Base-by-base conservation (phyloP, 2,888 invertebrate genomes). In the Apamea crenata region DNA sequence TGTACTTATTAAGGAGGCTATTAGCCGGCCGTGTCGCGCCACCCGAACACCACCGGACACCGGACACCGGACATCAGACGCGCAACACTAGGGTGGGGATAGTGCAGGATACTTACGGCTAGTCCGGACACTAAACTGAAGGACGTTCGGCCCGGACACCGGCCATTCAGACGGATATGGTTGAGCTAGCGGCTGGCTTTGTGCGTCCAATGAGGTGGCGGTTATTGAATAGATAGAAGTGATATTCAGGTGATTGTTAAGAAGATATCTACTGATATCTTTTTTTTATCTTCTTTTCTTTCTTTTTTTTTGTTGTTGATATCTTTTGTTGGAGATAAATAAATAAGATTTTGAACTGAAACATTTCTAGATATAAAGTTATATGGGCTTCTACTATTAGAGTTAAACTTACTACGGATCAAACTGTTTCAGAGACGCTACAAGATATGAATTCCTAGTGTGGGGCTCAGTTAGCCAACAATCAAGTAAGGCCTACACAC, bases 1-100 rank as follows among this genome's bases (percentile, higher is more conserved):
- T 68, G 80, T 78, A 77, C 81, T 78, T 78, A 88, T 85, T 81
- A 88, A 74, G 75, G 78, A 77, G 69, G 73, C 81, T 85, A 85
- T 81, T 83, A 77, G 68, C 61, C 66, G 74, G 14, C 69, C 68
- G 18, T 68, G 80, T 68, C 76, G 74, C 72, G 69, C 44, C 53
- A 59, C 65, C 74, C 78, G 80, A 82, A 84, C 80, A 36, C 70
- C n/a, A 44, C 70, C 78, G 79, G 84, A 86, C 82, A 40, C 70
- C 29, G 40, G 75, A 40, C 73, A 32, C 65, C 66, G 81, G 67
- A 71, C 73, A 61, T 12, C 53, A 65, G 18, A 47, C 63, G n/a
- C 59, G 72, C 56, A 53, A 18, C 47, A 56, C 76, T 56, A 59
- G 72, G 36, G 56, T 50, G 68, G 68, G 68, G 72, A 53, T 75